Evolutionary conservation across 1,140 invertebrate genomes (phyloP), one percentile per base, ranked within the genome.

Genomic region (Aphelinus atriplicis): DNA sequence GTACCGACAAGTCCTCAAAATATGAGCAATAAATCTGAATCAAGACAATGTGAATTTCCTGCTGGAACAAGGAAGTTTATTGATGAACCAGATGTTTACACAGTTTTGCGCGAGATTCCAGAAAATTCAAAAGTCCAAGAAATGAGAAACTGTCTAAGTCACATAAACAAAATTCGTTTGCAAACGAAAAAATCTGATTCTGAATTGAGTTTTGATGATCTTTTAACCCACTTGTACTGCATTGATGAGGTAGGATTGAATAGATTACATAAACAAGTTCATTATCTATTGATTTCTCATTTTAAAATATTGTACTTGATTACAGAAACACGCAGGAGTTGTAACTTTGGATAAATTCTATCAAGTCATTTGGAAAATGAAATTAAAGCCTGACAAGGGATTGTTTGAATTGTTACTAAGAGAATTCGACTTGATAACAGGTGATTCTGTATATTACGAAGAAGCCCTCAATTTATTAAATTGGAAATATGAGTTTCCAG

Each of bases 401-500:
- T 56, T 71, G 51, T 75, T 82, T 9, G 46, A 43, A 45, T 69
- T 74, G 45, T 63, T 82, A 48, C 71, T 82, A 42, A 75, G 79
- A 42, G 66, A 71, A 9, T 77, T 80, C 7, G 62, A 70, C 47
- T 77, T 80, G 55, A 72, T 73, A 3, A 68, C 69, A 42, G 51
- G 77, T 5, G 43, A 71, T 45, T 71, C 62, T 53, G 7, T 82
- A 6, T 60, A 79, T 61, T 82, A 80, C 10, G 71, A 46, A 42
- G 9, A 80, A 43, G 71, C 80, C 10, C 50, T 81, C 3, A 66
- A 82, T 62, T 78, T 82, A 62, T 72, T 82, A 56, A 82, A 82
- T 53, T 81, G 76, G 75, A 82, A 74, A 60, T 73, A 62, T 48
- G 60, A 71, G 7, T 81, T 81, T 71, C 78, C 81, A 5, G 60